These are phyloP conservation scores for Camponotus fellah DNA, from an alignment of 2,888 invertebrate species.

Conservation along the genomic window DNA sequence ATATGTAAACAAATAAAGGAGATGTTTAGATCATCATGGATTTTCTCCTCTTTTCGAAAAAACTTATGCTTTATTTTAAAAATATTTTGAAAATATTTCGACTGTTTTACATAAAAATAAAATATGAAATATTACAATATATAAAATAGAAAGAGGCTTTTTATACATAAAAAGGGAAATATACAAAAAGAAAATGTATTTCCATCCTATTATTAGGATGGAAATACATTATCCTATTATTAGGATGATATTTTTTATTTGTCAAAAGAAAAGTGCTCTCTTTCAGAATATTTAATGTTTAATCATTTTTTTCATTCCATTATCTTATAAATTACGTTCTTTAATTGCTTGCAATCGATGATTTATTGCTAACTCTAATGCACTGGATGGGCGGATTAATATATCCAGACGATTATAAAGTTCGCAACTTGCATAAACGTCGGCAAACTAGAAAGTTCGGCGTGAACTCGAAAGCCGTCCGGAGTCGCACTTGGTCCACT, in stretches of 20 bases:
- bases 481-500: constrained; percentile 2
- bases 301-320: background rate
- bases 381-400: constrained; percentile 15
- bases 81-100: background rate
- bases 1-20: background rate
- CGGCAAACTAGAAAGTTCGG: background rate
- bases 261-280: background rate
- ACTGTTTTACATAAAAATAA: background rate
- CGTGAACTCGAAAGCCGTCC: background rate
- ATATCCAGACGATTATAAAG: constrained; percentile 33
- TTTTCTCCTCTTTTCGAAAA: background rate
- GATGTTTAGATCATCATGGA: background rate
- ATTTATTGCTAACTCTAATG: background rate
- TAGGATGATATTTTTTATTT: background rate
- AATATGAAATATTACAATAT: background rate
- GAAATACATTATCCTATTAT: background rate
- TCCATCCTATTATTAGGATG: background rate
- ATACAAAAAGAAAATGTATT: background rate
- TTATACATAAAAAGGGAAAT: background rate
- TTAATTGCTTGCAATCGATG: background rate
- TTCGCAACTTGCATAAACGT: constrained; percentile 19
- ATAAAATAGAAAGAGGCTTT: background rate
- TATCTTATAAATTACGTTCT: background rate
- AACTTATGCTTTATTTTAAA: background rate
- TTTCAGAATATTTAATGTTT: background rate